Conservation (phyloP, 2,888 invertebrate genomes). For the Sycophila texana region DNA sequence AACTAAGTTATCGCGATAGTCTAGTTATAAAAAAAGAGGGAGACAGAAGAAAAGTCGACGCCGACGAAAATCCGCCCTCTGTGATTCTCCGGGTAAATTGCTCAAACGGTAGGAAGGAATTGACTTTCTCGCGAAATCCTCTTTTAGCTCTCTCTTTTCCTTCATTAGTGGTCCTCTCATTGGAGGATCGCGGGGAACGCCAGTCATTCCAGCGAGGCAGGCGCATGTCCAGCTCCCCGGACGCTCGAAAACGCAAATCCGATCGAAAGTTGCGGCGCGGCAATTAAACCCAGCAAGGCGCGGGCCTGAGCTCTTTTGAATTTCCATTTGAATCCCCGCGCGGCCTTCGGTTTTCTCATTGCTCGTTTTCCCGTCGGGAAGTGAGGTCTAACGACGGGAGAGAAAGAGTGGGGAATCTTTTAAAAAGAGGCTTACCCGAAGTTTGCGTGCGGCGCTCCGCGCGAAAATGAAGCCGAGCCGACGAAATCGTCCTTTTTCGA, state of each 20-base stretch:
- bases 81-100: slow-evolving; percentile 18
- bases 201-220: neutral
- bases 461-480: neutral
- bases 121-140: slow-evolving; percentile 4
- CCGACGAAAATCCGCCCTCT: neutral
- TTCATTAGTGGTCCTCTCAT: neutral
- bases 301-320: neutral
- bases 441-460: slow-evolving; percentile 22
- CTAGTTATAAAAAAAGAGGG: too few species aligned
- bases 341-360: neutral
- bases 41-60: neutral
- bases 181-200: neutral
- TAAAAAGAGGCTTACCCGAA: slow-evolving; percentile 29
- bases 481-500: neutral
- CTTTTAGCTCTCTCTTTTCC: neutral
- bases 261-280: slow-evolving; percentile 17
- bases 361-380: neutral
- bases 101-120: slow-evolving; percentile 23
- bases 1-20: too few species aligned
- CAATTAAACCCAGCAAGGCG: slow-evolving; percentile 19
- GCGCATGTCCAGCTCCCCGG: neutral
- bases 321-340: slow-evolving; percentile 5
- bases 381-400: neutral
- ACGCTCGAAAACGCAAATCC: slow-evolving; percentile 18
- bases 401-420: neutral